Conservation (phyloP, 2,113 vertebrate genomes). For the Equus przewalskii region DNA sequence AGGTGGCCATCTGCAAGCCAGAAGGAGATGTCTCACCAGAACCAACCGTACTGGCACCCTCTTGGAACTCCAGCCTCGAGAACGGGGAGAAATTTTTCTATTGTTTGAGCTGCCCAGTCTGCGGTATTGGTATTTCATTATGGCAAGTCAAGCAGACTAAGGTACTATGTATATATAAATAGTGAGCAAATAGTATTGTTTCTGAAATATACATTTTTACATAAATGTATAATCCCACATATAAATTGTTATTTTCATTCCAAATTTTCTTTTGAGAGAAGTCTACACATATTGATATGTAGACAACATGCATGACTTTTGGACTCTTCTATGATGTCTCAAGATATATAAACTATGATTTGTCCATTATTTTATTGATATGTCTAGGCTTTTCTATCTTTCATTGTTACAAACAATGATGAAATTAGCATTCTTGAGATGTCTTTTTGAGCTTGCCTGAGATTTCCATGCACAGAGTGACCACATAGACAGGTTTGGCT, state of each 20-base stretch:
- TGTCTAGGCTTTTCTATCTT: background rate
- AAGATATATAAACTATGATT: background rate
- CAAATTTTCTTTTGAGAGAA: background rate
- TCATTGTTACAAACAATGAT: background rate
- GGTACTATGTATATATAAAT: background rate
- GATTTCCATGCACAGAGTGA: background rate
- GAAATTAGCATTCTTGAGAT: background rate
- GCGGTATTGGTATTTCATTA: background rate
- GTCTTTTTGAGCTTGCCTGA: background rate
- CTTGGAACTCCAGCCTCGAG: background rate
- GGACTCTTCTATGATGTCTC: background rate
- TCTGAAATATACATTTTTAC: background rate
- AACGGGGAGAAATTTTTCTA: background rate
- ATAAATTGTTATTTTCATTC: background rate
- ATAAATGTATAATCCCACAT: background rate
- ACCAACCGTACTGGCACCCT: fast-evolving
- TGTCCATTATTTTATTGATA: background rate
- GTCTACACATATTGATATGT: background rate
- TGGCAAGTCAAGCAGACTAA: background rate
- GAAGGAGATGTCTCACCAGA: background rate
- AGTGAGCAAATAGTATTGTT: background rate
- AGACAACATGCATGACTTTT: background rate
- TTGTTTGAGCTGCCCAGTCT: background rate
- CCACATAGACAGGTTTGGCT: background rate
- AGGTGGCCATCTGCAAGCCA: fast-evolving